Evolutionary conservation across 2,797 vertebrate genomes (phyloP), one percentile per base, ranked within the genome.

Genomic region (Cyclopterus lumpus): DNA sequence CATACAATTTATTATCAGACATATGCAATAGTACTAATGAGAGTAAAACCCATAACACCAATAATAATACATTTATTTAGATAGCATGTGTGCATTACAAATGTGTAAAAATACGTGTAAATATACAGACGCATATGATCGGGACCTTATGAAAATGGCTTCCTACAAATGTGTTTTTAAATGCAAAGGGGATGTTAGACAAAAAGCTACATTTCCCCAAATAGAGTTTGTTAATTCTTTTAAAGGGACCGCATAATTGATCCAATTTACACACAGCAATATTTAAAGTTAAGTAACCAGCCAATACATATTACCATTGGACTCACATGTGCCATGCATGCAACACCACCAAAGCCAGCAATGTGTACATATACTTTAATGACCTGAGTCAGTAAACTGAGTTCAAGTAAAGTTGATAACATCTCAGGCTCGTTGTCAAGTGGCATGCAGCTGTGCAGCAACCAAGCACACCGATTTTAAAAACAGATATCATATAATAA

Each of bases 361-460:
- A 14, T 78, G 26, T 34, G 18, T 32, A 26, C 14, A 58, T 22
- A 18, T 3, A 48, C 11, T 11, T 42, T 8, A 34, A 57, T 10
- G 2, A 40, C 14, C 38, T 36, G 8, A 53, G 28, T 60, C 26
- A 71, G 16, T 38, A 38, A 64, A 54, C 3, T 18, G 16, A 51
- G 8, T 73, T 59, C 9, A 8, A 34, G 44, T 30, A 9, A 30
- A 55, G 16, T 9, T 46, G n/a, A 67, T 46, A 9, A 48, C 55
- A 34, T 69, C 8, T 53, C 42, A 38, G 8, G 14, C 40, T 40
- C 7, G 28, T 55, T 1, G 2, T 34, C 0, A 12, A 60, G 36
- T 61, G 64, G 70, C 22, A 18, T 65, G 44, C 44, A 76, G 57
- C 57, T 71, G 57, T 70, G 53, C 28, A 60, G 18, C 24, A 24